Percentiles rank a stretch among this genome's conserved stretches.
phyloP scores from a whole-genome alignment of 2,797 vertebrate genomes.

The Catamblyrhynchus diadema region DNA sequence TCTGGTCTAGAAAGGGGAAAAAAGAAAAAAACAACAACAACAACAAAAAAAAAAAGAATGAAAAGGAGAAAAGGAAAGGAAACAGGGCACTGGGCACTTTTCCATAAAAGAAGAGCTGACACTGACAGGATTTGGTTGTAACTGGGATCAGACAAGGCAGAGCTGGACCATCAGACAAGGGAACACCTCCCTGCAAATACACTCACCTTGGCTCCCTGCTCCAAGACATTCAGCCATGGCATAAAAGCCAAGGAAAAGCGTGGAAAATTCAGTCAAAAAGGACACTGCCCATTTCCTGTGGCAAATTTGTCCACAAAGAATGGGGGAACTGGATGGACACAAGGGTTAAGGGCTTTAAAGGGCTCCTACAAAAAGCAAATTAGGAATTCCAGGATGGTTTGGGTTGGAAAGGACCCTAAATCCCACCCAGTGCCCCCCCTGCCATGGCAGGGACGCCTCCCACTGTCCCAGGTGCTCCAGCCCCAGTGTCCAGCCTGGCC shows the following conservation, averaged over 20 bases:
- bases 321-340: not conserved
- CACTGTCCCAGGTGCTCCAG: not conserved
- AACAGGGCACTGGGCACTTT: not conserved
- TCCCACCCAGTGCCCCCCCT: not conserved
- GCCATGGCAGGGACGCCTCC: not conserved
- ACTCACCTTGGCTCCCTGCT: not conserved
- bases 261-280: not conserved
- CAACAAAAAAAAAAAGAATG: not conserved
- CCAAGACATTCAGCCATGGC: not conserved
- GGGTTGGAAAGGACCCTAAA: rapidly evolving
- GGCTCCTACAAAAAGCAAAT: not conserved
- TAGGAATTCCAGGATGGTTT: not conserved
- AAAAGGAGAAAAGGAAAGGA: no score
- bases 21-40: no score
- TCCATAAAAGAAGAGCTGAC: not conserved
- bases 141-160: not conserved
- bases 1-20: not conserved
- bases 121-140: not conserved
- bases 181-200: not conserved
- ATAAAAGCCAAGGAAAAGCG: not conserved
- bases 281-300: rapidly evolving
- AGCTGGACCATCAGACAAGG: not conserved
- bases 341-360: rapidly evolving
- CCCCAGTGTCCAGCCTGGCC: not conserved
- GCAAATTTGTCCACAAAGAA: not conserved